Base-by-base conservation (phyloP, 2,113 vertebrate genomes). In the Abramis brama region DNA sequence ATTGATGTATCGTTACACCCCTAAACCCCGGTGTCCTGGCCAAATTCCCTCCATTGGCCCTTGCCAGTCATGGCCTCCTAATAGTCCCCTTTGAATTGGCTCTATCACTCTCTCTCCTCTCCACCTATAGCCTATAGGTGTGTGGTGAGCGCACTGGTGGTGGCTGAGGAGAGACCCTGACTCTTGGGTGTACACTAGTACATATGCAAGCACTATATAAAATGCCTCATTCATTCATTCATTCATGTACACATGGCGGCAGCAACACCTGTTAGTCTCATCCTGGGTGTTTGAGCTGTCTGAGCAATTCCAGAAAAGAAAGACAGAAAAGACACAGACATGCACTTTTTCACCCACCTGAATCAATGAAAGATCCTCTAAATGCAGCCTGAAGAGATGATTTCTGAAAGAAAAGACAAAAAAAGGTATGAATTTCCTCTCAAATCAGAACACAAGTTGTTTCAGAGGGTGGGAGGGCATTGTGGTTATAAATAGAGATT, bases 301-400 rank as follows among this genome's bases (percentile, higher is more conserved):
- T 76, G 73, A 84, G 76, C 60, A 80, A 87, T 77, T 84, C 64
- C 1, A 11, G 74, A 30, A 57, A 50, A 23, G 50, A 55, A 27
- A 77, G 36, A 81, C 75, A 45, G 30, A 60, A n/a, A 43, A 43
- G 71, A 76, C 47, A 76, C 50, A 74, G 12, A 82, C 10, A 33
- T 21, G 33, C 4, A 70, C 23, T 33, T 36, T 33, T 57, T 83
- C 90, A 93, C 93, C 66, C 94, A 97, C 96, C 96, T 97, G 96
- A 87, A 97, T 96, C 52, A 90, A 71, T 64, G 87, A 88, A 55
- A 90, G 87, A 74, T 90, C 89, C 75, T 90, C 89, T 81, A 90
- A 82, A 83, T 76, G 88, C n/a, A 90, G 84, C 25, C 79, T 86
- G 83, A 78, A 80, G 75, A 91, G 85, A 86, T 90, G 89, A 83